phyloP scores from a whole-genome alignment of 2,888 invertebrate genomes.

The Leptinotarsa peninsularis region DNA sequence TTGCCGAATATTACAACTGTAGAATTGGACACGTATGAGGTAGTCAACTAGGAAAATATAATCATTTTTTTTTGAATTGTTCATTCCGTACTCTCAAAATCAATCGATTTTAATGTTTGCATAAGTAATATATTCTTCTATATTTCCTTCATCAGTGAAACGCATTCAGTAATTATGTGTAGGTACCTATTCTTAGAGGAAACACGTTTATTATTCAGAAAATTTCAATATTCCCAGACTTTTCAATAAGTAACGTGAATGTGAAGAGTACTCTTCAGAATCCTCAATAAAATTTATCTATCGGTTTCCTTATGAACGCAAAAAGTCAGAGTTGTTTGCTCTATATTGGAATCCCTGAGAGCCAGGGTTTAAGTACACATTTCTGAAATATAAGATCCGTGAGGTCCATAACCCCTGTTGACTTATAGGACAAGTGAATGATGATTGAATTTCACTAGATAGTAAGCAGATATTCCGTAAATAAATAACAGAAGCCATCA shows the following conservation, averaged over 20 bases:
- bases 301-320: constrained; percentile 27
- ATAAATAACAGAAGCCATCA: constrained; percentile 4
- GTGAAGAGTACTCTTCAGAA: constrained; percentile 23
- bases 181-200: too few species aligned
- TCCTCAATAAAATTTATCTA: constrained; percentile 29
- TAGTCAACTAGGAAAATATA: too few species aligned
- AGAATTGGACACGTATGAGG: too few species aligned
- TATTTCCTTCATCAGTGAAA: too few species aligned
- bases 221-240: constrained; percentile 18
- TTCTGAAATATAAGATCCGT: constrained; percentile 26
- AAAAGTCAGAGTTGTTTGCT: constrained; percentile 30
- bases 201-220: too few species aligned
- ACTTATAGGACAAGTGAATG: constrained; percentile 24
- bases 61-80: too few species aligned
- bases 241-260: constrained; percentile 28
- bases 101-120: too few species aligned
- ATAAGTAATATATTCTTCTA: too few species aligned
- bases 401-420: constrained; percentile 28
- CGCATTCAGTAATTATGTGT: too few species aligned
- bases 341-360: constrained; percentile 27
- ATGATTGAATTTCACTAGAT: constrained; percentile 23
- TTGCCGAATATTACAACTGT: too few species aligned
- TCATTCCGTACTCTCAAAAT: too few species aligned
- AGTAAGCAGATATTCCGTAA: neutral
- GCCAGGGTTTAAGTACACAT: constrained; percentile 27